These are phyloP conservation scores for Pangasianodon gigas DNA, from an alignment of 2,113 vertebrate genomes.

Conservation along the genomic window DNA sequence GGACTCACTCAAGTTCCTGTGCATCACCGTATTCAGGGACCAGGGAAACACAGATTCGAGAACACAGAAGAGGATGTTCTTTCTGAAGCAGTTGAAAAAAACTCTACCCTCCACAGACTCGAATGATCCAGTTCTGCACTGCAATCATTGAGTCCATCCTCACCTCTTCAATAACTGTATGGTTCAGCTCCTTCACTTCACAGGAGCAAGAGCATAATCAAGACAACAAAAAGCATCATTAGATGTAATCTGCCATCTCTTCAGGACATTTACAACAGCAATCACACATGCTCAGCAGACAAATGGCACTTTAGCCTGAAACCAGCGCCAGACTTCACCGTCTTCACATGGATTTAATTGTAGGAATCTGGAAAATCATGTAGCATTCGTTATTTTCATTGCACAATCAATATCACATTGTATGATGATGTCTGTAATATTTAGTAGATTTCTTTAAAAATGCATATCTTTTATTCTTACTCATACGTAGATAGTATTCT, in stretches of 20 bases:
- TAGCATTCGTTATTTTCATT: background rate
- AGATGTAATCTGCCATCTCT: constrained; percentile 6
- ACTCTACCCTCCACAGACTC: no score
- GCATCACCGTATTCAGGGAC: background rate
- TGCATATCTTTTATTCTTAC: background rate
- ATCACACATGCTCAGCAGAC: background rate
- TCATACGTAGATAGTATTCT: background rate
- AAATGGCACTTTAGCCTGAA: background rate
- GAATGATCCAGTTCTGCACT: background rate
- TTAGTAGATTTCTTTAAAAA: background rate
- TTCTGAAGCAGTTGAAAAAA: background rate
- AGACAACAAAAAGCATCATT: constrained; percentile 15
- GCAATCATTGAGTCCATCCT: background rate
- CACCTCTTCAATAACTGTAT: background rate
- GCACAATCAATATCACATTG: background rate
- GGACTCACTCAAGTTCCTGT: background rate
- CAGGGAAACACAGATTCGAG: background rate
- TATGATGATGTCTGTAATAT: background rate
- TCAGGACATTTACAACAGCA: background rate
- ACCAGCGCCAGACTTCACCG: background rate
- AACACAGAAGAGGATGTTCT: background rate
- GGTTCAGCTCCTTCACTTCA: background rate
- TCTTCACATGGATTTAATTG: background rate
- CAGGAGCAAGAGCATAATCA: constrained; percentile 2
- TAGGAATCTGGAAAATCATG: background rate